Conservation (phyloP, 1,140 invertebrate genomes). For the Drosophila fuyamai region DNA sequence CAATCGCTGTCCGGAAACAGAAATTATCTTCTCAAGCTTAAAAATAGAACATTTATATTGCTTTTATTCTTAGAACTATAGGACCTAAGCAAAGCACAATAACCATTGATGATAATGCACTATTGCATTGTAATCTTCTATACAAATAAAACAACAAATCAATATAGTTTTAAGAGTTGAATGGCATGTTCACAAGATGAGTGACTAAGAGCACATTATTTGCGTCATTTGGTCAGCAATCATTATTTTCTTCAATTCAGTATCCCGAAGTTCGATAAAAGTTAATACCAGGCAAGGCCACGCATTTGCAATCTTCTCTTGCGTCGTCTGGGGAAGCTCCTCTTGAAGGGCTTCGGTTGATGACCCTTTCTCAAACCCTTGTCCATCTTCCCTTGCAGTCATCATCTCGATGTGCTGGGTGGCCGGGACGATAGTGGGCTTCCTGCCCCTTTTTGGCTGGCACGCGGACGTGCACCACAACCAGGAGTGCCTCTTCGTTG, state of each 20-base stretch:
- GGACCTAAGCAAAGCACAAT: background rate
- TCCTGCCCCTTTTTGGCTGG: conserved; percentile 95
- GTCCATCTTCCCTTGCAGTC: conserved; percentile 86
- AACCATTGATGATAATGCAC: background rate
- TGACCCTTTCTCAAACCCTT: conserved; percentile 3
- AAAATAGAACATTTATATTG: background rate
- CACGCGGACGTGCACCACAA: conserved; percentile 87
- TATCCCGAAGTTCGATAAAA: conserved; percentile 47
- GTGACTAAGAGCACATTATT: conserved; percentile 14
- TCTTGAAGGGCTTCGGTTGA: conserved; percentile 46
- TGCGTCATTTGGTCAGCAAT: conserved; percentile 56
- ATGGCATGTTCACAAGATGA: background rate
- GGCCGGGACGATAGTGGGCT: conserved; percentile 91
- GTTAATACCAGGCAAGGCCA: conserved; percentile 19
- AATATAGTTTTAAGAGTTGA: background rate
- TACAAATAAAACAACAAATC: background rate
- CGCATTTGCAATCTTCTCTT: conserved; percentile 28
- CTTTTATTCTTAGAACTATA: background rate
- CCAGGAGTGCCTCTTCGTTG: conserved; percentile 90
- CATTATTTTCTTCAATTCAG: background rate
- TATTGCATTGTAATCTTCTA: background rate
- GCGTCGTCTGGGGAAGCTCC: conserved; percentile 36
- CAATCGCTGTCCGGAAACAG: background rate
- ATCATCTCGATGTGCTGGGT: conserved; percentile 95
- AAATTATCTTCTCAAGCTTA: background rate